Evolutionary conservation across 2,113 vertebrate species (phyloP), one percentile per base, ranked within the genome.

Genomic region (Psephotus haematonotus): DNA sequence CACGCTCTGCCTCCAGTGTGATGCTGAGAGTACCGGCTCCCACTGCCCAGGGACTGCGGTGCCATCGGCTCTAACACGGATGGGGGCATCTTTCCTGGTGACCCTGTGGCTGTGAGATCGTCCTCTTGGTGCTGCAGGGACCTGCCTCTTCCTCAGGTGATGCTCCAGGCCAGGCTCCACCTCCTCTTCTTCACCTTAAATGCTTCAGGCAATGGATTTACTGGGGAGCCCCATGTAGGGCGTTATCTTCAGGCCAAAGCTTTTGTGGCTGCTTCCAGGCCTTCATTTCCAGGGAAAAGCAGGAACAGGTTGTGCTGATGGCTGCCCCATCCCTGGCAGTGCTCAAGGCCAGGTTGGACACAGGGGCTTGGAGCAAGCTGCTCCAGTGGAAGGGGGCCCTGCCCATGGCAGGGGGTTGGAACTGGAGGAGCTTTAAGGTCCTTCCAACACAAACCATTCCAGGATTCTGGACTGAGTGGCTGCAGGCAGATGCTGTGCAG

Each of bases 1-100:
- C 92, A 23, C 2, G 39, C 68, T 91, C 68, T 28, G 72, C 52
- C 67, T 25, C 39, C 2, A 3, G 57, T 43, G 12, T 29, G 13
- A 12, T 13, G 52, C 78, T n/a, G 74, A 92, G 89, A 82, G 78
- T 68, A 24, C 59, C 35, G 4, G 87, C 65, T 88, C 28, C 60
- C 8, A 0, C 27, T 2, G 13, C 91, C 27, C 0, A 0, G 29
- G 64, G 29, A 8, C 13, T 28, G 70, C 4, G 1, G 74, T 17
- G 33, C 13, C 69, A 88, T 65, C 53, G 31, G 13, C 67, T 0
- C 2, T 1, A 2, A 47, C 11, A 43, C 50, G 6, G 29, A 15
- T 2, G 1, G 68, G n/a, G 7, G 23, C 59, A 6, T 25, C 75
- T 35, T 29, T 24, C 33, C 17, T 5, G 52, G 65, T 39, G 60